Conservation (phyloP, 2,888 invertebrate species). For the Chrysina gloriosa region DNA sequence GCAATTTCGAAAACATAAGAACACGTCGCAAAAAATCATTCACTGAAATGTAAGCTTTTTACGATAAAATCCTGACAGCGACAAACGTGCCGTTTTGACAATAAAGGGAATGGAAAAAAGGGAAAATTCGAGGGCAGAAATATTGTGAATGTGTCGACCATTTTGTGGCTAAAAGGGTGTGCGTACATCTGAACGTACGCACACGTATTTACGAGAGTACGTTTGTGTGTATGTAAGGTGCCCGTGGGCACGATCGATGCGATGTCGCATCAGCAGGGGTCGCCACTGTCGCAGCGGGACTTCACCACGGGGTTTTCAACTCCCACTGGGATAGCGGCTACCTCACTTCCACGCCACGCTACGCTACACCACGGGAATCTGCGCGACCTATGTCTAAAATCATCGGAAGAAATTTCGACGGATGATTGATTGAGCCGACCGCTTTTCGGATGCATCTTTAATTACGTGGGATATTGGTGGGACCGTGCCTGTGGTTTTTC, state of each 20-base stretch:
- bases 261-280: constrained; percentile 61
- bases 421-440: constrained; percentile 33
- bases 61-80: constrained; percentile 9
- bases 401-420: constrained; percentile 35
- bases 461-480: constrained; percentile 25
- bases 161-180: constrained; percentile 50
- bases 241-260: constrained; percentile 60
- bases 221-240: constrained; percentile 39
- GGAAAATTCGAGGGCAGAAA: constrained; percentile 41
- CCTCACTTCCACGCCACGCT: constrained; percentile 43
- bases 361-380: constrained; percentile 45
- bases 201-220: constrained; percentile 5
- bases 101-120: constrained; percentile 43
- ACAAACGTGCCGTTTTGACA: constrained; percentile 29
- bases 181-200: constrained; percentile 22
- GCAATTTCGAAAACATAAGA: background rate
- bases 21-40: constrained; percentile 18
- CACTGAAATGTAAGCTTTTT: constrained; percentile 1
- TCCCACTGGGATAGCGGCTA: constrained; percentile 51
- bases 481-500: constrained; percentile 30
- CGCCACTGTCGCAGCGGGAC: constrained; percentile 62
- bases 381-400: constrained; percentile 48
- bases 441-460: constrained; percentile 30
- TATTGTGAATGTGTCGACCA: constrained; percentile 51
- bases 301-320: constrained; percentile 55